A percentile compares a stretch with the other conserved stretches of the same genome.
These are phyloP conservation scores for Pseudococcus jackbeardsleyi DNA, from an alignment of 2,888 invertebrate species.

Conservation along the genomic window DNA sequence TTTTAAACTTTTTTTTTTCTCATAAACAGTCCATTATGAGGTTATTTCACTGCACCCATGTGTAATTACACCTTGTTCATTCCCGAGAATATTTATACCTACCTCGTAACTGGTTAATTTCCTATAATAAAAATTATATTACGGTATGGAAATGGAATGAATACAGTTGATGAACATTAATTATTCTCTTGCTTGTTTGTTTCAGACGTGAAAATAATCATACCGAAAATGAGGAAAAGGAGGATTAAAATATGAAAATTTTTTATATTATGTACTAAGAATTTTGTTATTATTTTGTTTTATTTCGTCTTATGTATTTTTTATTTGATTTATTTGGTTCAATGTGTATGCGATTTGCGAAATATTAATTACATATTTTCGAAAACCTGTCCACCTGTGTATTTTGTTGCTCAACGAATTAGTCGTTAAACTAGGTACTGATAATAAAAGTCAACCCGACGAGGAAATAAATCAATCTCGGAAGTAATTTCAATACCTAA, in stretches of 20 bases:
- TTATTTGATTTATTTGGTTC: neutral
- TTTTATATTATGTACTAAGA: constrained; percentile 42
- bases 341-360: constrained; percentile 13
- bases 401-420: no score
- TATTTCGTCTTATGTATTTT: constrained; percentile 19
- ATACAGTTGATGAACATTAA: neutral
- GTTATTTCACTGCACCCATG: no score
- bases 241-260: constrained; percentile 18
- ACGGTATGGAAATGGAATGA: neutral
- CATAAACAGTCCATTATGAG: neutral
- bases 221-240: constrained; percentile 35
- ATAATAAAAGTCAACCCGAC: no score
- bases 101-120: neutral
- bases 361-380: constrained; percentile 11
- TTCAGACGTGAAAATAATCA: neutral
- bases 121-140: neutral
- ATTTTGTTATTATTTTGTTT: constrained; percentile 49
- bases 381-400: neutral
- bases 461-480: neutral
- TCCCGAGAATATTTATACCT: neutral
- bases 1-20: neutral
- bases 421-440: no score
- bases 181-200: neutral
- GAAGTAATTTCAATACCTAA: neutral
- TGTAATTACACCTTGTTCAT: no score